Evolutionary conservation across 2,113 vertebrate genomes (phyloP).

Genomic region (Corvus hawaiiensis): DNA sequence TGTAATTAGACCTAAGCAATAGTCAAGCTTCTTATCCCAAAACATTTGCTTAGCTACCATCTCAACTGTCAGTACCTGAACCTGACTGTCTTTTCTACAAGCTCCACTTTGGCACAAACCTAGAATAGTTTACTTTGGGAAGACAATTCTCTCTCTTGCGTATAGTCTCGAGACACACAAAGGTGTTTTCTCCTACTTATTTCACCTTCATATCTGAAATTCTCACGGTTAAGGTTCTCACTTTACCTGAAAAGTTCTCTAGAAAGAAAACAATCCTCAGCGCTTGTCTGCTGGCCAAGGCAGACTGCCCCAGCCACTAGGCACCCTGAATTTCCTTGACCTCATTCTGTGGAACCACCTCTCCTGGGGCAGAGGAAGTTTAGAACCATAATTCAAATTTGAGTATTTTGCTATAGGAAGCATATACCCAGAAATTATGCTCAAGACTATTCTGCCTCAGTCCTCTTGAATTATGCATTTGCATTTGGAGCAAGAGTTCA

Average conservation of each 20-base stretch:
- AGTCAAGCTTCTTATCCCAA: not conserved
- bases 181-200: not conserved
- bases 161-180: not conserved
- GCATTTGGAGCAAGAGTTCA: slow-evolving; percentile 15
- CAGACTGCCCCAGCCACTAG: not conserved
- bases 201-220: not conserved
- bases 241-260: not conserved
- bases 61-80: not conserved
- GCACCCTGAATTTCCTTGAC: not conserved
- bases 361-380: not conserved
- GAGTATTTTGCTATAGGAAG: not conserved
- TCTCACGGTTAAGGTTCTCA: not conserved
- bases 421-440: not conserved
- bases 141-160: not conserved
- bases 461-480: slow-evolving; percentile 39
- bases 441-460: not conserved
- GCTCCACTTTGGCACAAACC: not conserved
- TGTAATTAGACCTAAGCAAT: not conserved
- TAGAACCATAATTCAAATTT: not conserved
- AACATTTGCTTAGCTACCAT: not conserved
- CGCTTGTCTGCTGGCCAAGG: not conserved
- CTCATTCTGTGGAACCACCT: not conserved
- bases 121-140: not conserved
- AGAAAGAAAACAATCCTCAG: not conserved
- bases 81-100: not conserved